phyloP scores from a whole-genome alignment of 2,888 invertebrate species.

The Polylopha cassiicola region DNA sequence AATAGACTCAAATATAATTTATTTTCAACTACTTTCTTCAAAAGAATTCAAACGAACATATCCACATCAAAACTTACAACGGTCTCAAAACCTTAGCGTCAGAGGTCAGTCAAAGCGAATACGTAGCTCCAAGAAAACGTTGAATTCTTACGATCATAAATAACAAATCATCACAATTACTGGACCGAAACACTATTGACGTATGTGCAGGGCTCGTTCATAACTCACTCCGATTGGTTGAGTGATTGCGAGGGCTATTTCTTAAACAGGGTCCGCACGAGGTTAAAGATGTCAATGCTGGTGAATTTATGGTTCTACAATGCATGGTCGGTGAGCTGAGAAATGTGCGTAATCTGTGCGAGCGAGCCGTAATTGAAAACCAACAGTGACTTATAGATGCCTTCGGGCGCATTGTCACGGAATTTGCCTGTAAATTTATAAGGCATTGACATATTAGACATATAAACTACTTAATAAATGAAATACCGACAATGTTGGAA shows the following conservation, averaged over 20 bases:
- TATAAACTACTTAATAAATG: no score
- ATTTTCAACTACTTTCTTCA: no score
- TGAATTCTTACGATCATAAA: slow-evolving; percentile 13
- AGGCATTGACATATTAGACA: no score
- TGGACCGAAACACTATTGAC: slow-evolving; percentile 9
- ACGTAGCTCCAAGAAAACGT: slow-evolving; percentile 6
- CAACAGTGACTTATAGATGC: slow-evolving; percentile 21
- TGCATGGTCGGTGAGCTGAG: slow-evolving; percentile 17
- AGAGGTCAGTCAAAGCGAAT: no score
- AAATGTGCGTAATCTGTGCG: slow-evolving; percentile 21
- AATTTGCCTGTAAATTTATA: slow-evolving; percentile 13
- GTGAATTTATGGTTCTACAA: slow-evolving; percentile 18
- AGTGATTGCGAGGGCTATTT: slow-evolving; percentile 21
- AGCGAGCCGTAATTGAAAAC: slow-evolving; percentile 18
- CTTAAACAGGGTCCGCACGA: slow-evolving; percentile 19
- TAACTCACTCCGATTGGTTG: slow-evolving; percentile 21
- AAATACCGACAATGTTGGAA: no score
- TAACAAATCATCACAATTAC: slow-evolving; percentile 20
- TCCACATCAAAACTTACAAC: no score
- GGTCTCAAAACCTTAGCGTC: no score
- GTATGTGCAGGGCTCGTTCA: slow-evolving; percentile 16
- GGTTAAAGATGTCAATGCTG: slow-evolving; percentile 20
- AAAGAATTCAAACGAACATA: no score
- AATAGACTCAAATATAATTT: no score
- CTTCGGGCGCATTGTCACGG: slow-evolving; percentile 2